These are phyloP conservation scores for Harpalus rufipes DNA, from an alignment of 2,888 invertebrate species.

Conservation along the genomic window DNA sequence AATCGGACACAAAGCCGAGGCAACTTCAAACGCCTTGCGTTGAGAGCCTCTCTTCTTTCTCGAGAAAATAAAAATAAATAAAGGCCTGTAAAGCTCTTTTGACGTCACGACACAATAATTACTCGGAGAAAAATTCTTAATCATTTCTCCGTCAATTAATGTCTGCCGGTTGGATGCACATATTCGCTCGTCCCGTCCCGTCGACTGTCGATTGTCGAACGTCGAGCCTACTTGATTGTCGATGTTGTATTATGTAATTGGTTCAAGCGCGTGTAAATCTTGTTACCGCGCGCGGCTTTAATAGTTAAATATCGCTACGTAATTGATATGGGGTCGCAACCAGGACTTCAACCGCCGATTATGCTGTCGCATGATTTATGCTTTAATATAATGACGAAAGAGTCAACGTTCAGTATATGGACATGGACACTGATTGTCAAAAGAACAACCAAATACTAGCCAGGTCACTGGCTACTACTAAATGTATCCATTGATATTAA, in stretches of 20 bases:
- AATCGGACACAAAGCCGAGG: constrained; percentile 42
- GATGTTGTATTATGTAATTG: constrained; percentile 45
- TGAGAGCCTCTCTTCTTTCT: constrained; percentile 42
- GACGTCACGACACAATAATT: constrained; percentile 62
- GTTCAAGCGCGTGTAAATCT: constrained; percentile 57
- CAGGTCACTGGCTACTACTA: not conserved
- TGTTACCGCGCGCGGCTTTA: constrained; percentile 56
- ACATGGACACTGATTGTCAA: not conserved
- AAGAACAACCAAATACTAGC: not conserved
- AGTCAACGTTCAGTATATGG: constrained; percentile 24
- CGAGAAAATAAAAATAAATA: constrained; percentile 56
- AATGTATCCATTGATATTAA: too few relatives aligned
- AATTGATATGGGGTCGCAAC: constrained; percentile 63
- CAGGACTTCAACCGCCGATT: constrained; percentile 33
- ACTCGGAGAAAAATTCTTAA: constrained; percentile 62
- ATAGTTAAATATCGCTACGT: constrained; percentile 65
- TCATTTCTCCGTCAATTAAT: constrained; percentile 66
- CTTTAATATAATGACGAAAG: constrained; percentile 59
- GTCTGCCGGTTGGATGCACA: constrained; percentile 59
- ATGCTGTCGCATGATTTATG: constrained; percentile 51
- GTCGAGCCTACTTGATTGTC: constrained; percentile 19
- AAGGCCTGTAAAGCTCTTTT: constrained; percentile 48
- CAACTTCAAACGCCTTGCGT: constrained; percentile 53
- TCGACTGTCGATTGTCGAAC: constrained; percentile 21
- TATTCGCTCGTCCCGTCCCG: not conserved